Evolutionary conservation across 2,113 vertebrate species (phyloP), one percentile per base, ranked within the genome.

Genomic region (Budorcas taxicolor): DNA sequence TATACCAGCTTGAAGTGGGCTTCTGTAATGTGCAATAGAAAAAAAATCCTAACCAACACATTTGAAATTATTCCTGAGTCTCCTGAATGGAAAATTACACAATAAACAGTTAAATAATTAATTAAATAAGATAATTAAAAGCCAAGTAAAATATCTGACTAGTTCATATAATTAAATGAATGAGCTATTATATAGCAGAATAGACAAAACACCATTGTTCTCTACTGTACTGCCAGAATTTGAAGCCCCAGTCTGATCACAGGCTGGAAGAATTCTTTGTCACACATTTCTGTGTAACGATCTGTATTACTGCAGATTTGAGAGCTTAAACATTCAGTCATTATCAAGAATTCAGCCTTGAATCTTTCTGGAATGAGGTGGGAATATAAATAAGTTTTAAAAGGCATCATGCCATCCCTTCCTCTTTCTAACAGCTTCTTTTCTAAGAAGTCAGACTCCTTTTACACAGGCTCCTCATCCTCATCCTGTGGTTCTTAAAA

Each of bases 401-500:
- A 91, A 45, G 52, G 36, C 29, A 31, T 23, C 47, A 11, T 0
- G 25, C 36, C 27, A 17, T 25, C 67, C 93, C 43, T 93, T 36
- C 74, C 57, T 85, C n/a, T 47, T 36, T 29, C 33, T 43, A 31
- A 47, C 12, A 33, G 43, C 55, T 93, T 91, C 58, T 92, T 85
- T 83, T 52, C 3, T 71, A 90, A 83, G 33, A 91, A 52, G 86
- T 47, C 27, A 64, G 53, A 3, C 0, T 82, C 0, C 40, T 94
- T 94, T 91, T n/a, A 71, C 11, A 40, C 47, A 36, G 52, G 60
- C 29, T 55, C 27, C 60, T 0, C 36, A 60, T 45, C 4, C 95
- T 62, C 82, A 25, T 71, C 81, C 71, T 81, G 71, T 14, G 25
- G 40, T 90, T 97, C 93, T 87, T 95, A 60, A 91, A 64, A 96